Conservation (phyloP, 2,113 vertebrate species). For the Natator depressus region DNA sequence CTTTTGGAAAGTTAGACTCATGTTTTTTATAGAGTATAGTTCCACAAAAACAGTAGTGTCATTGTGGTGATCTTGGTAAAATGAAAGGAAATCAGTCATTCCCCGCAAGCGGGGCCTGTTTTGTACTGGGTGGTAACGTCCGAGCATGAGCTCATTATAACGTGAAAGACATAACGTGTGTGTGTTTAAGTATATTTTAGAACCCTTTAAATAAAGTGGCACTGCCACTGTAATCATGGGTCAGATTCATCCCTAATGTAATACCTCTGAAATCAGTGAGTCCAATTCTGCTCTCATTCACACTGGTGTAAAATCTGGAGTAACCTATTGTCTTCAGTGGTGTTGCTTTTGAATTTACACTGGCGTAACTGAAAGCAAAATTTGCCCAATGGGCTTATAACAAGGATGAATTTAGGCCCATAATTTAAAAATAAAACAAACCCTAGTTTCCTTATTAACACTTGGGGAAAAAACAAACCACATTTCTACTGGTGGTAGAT, state of each 20-base stretch:
- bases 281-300: neutral
- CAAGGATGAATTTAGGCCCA: neutral
- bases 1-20: constrained; percentile 26
- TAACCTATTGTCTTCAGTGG: neutral
- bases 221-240: neutral
- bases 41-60: neutral
- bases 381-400: neutral
- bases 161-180: neutral
- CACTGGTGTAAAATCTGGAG: neutral
- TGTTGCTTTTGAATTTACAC: neutral
- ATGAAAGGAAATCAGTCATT: neutral
- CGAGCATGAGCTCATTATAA: neutral
- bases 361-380: neutral
- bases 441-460: neutral
- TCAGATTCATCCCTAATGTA: neutral
- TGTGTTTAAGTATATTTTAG: neutral
- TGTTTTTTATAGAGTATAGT: constrained; percentile 27
- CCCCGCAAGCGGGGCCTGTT: neutral
- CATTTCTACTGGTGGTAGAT: neutral
- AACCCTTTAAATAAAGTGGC: neutral
- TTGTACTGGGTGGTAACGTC: neutral
- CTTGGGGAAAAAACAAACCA: neutral
- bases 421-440: neutral
- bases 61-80: neutral
- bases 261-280: neutral